Base-by-base conservation (phyloP, 2,113 vertebrate species). In the Delphinapterus leucas region DNA sequence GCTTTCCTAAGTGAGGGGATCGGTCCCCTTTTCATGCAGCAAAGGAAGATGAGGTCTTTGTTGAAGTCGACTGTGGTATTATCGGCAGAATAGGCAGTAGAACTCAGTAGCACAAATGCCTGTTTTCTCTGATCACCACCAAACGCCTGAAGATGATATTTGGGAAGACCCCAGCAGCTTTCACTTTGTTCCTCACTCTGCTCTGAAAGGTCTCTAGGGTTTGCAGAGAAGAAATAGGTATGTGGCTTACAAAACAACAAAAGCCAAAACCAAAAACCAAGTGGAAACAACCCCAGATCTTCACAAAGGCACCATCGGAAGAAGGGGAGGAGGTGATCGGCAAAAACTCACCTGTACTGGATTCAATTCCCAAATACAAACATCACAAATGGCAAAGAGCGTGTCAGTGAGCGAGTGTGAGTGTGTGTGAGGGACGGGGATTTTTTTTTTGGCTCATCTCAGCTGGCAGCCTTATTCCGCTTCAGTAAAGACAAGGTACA, bases 401-500 rank as follows among this genome's bases (percentile, higher is more conserved):
- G 68, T 97, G 98, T 98, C 98, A 1, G 26, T 33, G 96, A 0
- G 33, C 21, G 68, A 92, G 76, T 49, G 91, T 63, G 86, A 47
- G 28, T 31, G 93, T 87, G 70, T 61, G 65, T n/a, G 86, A 25
- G 61, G 26, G 38, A 53, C 95, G 58, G 41, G 47, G 80, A 25
- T 71, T 68, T 81, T 68, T 85, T 97, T 98, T 98, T 96, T 77
- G 94, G 97, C 98, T 98, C 98, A 98, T 99, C 99, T 99, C 99
- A 99, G 99, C 99, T 99, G 98, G 99, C 99, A 99, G 98, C 98
- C 98, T 98, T 98, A 99, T 99, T 99, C 99, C 98, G 99, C 99
- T 99, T 99, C 99, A 99, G 99, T 99, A 99, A 99, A 99, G 99
- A 99, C 99, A 99, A 99, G 99, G 99, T 99, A 99, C 99, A 99